Percentiles rank a stretch among this genome's conserved stretches.
phyloP scores from a whole-genome alignment of 2,113 vertebrate genomes.

The Chionis minor region DNA sequence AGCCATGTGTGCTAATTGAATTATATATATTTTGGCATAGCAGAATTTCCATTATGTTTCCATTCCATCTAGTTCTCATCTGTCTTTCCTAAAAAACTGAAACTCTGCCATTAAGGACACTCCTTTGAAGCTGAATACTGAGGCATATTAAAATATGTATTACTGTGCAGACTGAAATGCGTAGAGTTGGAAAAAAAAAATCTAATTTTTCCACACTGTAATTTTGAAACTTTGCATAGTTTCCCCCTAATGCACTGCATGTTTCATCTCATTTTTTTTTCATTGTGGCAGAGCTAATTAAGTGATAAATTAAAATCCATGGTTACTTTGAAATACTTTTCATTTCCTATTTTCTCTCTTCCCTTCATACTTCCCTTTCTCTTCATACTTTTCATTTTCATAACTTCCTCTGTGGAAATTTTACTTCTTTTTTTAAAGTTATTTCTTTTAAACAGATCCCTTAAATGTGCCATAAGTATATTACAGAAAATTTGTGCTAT shows the following conservation, averaged over 20 bases:
- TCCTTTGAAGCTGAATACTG: neutral
- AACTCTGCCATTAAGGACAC: neutral
- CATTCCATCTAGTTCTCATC: neutral
- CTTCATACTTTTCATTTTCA: neutral
- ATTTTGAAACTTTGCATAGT: neutral
- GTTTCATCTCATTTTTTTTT: neutral
- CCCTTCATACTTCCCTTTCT: neutral
- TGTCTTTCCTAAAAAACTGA: neutral
- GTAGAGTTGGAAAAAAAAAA: neutral
- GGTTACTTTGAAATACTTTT: neutral
- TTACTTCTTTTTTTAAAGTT: neutral
- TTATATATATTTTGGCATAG: neutral
- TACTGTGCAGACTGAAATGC: neutral
- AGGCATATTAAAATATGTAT: neutral
- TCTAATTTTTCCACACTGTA: neutral
- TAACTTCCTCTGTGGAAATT: neutral
- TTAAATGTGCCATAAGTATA: neutral
- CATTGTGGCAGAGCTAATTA: neutral
- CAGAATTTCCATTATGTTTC: neutral
- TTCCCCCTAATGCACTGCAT: neutral
- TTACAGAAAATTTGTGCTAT: neutral
- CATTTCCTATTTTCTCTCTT: neutral
- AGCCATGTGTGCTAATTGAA: constrained; percentile 50
- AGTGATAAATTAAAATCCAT: neutral
- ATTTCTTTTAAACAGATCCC: neutral